Evolutionary conservation across 2,888 invertebrate genomes (phyloP).

Genomic region (Disparrhopalites patrizii): DNA sequence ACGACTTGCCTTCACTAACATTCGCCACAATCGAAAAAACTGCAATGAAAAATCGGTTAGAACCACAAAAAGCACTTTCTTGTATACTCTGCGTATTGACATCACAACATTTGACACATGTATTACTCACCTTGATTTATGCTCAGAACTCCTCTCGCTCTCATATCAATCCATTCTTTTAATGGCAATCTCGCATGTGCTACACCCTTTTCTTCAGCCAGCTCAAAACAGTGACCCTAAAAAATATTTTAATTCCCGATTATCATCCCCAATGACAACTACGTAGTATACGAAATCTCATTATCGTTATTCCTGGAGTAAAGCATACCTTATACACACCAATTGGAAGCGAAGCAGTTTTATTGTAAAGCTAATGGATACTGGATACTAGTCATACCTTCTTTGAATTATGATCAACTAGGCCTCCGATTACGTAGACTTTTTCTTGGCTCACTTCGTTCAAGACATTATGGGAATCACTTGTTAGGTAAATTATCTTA

Average conservation of each 20-base stretch:
- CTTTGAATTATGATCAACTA: conserved; percentile 95
- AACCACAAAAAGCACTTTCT: no score
- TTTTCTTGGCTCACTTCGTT: conserved; percentile 66
- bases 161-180: conserved; percentile 82
- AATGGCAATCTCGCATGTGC: conserved; percentile 82
- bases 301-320: no score
- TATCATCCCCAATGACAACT: not conserved
- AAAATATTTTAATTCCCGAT: not conserved
- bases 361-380: no score
- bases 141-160: conserved; percentile 86
- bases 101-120: no score
- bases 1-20: conserved; percentile 70
- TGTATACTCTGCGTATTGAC: no score
- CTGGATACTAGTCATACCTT: conserved; percentile 72
- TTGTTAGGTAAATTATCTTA: conserved; percentile 82
- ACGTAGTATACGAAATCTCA: not conserved
- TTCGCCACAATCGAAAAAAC: conserved; percentile 78
- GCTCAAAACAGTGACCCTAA: conserved; percentile 76
- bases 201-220: conserved; percentile 73
- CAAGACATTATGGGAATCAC: conserved; percentile 87
- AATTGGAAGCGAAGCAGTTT: no score
- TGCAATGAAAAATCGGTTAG: conserved; percentile 53
- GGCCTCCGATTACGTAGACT: conserved; percentile 90
- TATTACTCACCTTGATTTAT: conserved; percentile 79
- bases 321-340: no score